A percentile compares a stretch with the other conserved stretches of the same genome.
Conservation (phyloP, 2,797 vertebrate genomes). For the Microctenopoma lineatum region DNA sequence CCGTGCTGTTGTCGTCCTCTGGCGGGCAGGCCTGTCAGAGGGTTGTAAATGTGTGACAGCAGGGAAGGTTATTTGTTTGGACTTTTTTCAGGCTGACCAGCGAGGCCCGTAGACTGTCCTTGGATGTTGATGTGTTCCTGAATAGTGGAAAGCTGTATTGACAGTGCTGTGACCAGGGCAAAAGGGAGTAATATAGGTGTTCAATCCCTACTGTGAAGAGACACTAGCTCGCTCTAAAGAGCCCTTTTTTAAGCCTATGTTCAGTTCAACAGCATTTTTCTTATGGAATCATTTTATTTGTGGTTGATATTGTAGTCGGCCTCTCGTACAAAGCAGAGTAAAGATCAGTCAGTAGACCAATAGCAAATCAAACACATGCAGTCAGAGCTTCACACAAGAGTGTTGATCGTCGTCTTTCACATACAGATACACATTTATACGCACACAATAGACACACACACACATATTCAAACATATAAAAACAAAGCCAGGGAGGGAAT, state of each 20-base stretch:
- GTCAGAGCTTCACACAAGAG: constrained; percentile 13
- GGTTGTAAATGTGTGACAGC: constrained; percentile 71
- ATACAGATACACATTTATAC: constrained; percentile 11
- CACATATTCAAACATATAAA: constrained; percentile 20
- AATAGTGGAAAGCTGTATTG: constrained; percentile 60
- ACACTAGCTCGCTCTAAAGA: constrained; percentile 7
- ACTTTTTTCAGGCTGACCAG: constrained; percentile 65
- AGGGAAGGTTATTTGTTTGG: constrained; percentile 73
- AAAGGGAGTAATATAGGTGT: constrained; percentile 77
- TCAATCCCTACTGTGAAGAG: constrained; percentile 59
- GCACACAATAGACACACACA: not conserved
- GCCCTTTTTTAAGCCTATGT: constrained; percentile 12
- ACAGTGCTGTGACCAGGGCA: constrained; percentile 67
- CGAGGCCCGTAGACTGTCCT: constrained; percentile 59
- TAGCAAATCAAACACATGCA: constrained; percentile 30
- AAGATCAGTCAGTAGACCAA: constrained; percentile 39
- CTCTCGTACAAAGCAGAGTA: constrained; percentile 28
- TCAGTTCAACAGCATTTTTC: constrained; percentile 32
- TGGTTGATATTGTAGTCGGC: constrained; percentile 13
- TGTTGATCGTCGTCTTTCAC: constrained; percentile 17
- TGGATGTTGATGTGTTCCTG: constrained; percentile 64
- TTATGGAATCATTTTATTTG: constrained; percentile 19
- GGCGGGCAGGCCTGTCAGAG: constrained; percentile 52
- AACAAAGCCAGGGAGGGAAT: constrained; percentile 52
- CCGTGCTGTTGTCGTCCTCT: constrained; percentile 54